phyloP scores from a whole-genome alignment of 1,140 invertebrate species.

The Pogonognathellus flavescens region DNA sequence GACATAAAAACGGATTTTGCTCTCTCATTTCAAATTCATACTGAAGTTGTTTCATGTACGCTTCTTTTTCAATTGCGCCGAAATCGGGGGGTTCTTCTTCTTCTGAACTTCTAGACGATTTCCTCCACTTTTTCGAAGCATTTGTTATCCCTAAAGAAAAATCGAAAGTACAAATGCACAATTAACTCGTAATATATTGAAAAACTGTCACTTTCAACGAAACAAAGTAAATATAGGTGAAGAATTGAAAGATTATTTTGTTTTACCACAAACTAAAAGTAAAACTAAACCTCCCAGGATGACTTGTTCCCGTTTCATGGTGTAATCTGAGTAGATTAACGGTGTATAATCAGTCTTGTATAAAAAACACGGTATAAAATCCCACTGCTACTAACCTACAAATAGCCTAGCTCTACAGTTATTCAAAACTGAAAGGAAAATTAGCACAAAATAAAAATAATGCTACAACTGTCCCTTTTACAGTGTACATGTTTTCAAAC shows the following conservation, averaged over 20 bases:
- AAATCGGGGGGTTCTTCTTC: constrained; percentile 22
- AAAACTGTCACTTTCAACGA: not conserved
- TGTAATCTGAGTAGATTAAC: not conserved
- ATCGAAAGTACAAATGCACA: not conserved
- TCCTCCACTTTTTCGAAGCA: constrained; percentile 5
- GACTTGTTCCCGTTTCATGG: not conserved
- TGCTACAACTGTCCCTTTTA: not conserved
- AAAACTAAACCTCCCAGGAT: not conserved
- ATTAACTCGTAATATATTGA: not conserved
- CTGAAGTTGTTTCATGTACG: constrained; percentile 21
- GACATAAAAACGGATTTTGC: constrained; percentile 52
- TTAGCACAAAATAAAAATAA: constrained; percentile 18
- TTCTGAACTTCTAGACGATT: constrained; percentile 2
- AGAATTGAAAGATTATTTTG: too few relatives aligned
- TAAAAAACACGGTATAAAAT: not conserved
- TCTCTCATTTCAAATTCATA: constrained; percentile 30
- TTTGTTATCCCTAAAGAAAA: not conserved
- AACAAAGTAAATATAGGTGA: too few relatives aligned
- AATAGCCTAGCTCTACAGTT: not conserved
- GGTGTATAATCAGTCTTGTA: constrained; percentile 8
- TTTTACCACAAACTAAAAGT: constrained; percentile 32
- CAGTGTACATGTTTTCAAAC: constrained; percentile 9
- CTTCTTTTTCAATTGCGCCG: not conserved
- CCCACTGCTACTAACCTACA: not conserved
- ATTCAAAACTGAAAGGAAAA: constrained; percentile 5